Evolutionary conservation across 2,888 invertebrate genomes (phyloP), one percentile per base, ranked within the genome.

Genomic region (Lycaena phlaeas): DNA sequence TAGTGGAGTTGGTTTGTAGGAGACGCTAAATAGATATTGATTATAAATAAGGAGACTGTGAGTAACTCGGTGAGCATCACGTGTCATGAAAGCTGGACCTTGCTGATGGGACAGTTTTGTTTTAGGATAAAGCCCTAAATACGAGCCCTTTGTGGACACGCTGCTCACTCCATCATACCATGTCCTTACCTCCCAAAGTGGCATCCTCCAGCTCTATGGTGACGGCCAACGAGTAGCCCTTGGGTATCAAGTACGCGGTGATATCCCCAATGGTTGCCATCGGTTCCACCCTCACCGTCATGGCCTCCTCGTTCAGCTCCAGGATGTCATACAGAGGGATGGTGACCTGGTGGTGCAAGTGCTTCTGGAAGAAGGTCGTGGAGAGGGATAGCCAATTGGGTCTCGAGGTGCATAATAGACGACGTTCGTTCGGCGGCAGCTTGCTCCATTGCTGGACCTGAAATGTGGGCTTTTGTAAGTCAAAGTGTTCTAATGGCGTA

Each of bases 311-410:
- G 43, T 90, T 79, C 42, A 91, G 62, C 44, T 82, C 71, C 40
- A 91, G 66, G 42, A 90, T 87, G 44, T 89, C 87, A 57, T 88
- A 87, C 7, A 91, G 65, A 1, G 89, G 86, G n/a, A 91, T 81
- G 0, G 87, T 72, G 2, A 91, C 85, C 61, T 86, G 75, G 52
- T 90, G 89, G 52, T 89, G 89, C 2, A 85, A 68, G 40, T 87
- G 81, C 57, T 90, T 91, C 54, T 84, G 77, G 67, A 87, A 90
- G 72, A 91, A 90, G 0, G 87, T 90, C 1, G 87, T 87, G 6
- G 90, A 90, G 3, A 91, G 72, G 7, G 89, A 90, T 36, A 88
- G 70, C 91, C 91, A 91, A 68, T 90, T 91, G 2, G 90, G 89
- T 4, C 90, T 71, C 0, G 90, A 84, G 0, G 90, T 90, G 71